Percentiles rank a stretch among this genome's conserved stretches.
Conservation (phyloP, 64 coral and sea anemone species). For the Pachyseris speciosa region DNA sequence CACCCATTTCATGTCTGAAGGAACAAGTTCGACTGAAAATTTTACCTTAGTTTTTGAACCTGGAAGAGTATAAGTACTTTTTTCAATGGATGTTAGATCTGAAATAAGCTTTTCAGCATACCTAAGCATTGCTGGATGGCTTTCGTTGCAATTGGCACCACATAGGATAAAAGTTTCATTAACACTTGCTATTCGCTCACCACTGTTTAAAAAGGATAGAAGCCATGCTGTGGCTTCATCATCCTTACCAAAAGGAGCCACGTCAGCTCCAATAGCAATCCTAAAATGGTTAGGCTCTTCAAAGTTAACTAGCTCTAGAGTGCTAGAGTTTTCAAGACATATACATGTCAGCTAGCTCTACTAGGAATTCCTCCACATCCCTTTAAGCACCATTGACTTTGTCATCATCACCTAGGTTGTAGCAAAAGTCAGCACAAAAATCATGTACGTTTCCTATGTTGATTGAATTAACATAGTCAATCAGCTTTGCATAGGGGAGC, state of each 20-base stretch:
- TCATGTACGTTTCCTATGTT: conserved; percentile 44
- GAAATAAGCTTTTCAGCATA: conserved; percentile 64
- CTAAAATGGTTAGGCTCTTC: too few species aligned
- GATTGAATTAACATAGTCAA: conserved; percentile 38
- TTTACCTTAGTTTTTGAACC: conserved; percentile 43
- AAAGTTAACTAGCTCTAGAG: too few species aligned
- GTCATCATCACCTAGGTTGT: neutral
- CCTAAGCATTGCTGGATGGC: conserved; percentile 75
- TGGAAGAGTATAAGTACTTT: conserved; percentile 65
- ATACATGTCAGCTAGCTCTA: conserved; percentile 32
- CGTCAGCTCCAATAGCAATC: conserved; percentile 66
- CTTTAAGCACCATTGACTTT: conserved; percentile 20
- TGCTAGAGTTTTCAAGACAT: neutral
- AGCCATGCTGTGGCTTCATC: conserved; percentile 70
- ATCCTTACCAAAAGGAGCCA: conserved; percentile 90
- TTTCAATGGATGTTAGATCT: conserved; percentile 80
- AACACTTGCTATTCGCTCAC: conserved; percentile 66
- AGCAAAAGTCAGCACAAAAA: conserved; percentile 17
- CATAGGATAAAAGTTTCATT: conserved; percentile 75
- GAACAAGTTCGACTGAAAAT: conserved; percentile 73
- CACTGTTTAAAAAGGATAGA: conserved; percentile 89
- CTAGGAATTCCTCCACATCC: conserved; percentile 8
- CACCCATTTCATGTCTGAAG: conserved; percentile 91
- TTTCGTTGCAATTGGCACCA: conserved; percentile 88
- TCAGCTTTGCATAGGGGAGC: conserved; percentile 64